Conservation (phyloP, 2,888 invertebrate species). For the Acrobasis suavella region DNA sequence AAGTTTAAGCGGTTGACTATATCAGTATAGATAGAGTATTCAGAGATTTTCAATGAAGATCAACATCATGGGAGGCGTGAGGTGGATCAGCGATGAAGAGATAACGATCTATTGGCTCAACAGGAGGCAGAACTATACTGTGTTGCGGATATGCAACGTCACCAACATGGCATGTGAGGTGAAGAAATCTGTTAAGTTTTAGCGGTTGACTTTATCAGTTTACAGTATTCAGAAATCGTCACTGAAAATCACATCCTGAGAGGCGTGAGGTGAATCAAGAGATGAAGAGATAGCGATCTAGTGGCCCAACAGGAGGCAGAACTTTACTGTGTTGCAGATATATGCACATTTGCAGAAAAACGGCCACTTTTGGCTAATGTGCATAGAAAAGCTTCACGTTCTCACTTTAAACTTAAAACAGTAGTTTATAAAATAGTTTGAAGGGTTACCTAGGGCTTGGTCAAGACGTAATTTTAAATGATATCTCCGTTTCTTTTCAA, state of each 20-base stretch:
- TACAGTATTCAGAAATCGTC: constrained; percentile 73
- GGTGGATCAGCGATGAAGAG: constrained; percentile 86
- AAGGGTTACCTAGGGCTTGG: too few relatives aligned
- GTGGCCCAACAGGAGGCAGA: constrained; percentile 95
- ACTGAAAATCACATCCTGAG: constrained; percentile 84
- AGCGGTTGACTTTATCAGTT: constrained; percentile 41
- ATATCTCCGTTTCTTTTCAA: too few relatives aligned
- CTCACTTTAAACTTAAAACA: too few relatives aligned
- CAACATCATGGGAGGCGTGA: constrained; percentile 86
- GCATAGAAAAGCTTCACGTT: too few relatives aligned
- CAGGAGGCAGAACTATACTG: constrained; percentile 89
- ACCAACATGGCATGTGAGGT: constrained; percentile 57
- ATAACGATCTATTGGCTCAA: constrained; percentile 92
- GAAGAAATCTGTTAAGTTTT: constrained; percentile 7
- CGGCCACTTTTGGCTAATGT: too few relatives aligned
- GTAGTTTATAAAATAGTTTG: too few relatives aligned
- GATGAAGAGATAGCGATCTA: constrained; percentile 85
- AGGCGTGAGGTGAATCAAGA: constrained; percentile 88
- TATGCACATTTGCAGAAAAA: too few relatives aligned
- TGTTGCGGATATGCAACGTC: constrained; percentile 83
- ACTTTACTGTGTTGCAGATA: constrained; percentile 83
- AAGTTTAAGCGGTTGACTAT: constrained; percentile 35
- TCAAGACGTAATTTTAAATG: too few relatives aligned
- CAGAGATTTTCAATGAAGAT: constrained; percentile 79
- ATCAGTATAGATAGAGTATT: constrained; percentile 63